These are phyloP conservation scores for Galaxea fascicularis DNA, from an alignment of 92 coral and sea anemone species.

Conservation along the genomic window DNA sequence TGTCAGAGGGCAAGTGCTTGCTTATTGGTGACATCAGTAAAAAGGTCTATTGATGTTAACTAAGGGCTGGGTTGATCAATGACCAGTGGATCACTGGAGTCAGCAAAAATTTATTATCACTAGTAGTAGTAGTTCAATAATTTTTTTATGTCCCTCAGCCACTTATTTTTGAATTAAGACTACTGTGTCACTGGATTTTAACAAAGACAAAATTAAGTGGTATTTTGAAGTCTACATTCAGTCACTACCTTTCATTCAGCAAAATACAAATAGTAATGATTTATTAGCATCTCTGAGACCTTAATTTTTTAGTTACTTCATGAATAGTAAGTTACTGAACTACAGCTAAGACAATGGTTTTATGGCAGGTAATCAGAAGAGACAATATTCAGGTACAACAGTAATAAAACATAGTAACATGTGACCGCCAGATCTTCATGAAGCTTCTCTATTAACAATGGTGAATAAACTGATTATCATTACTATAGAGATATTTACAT, in stretches of 20 bases:
- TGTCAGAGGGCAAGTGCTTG: too few species aligned
- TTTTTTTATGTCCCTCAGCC: too few species aligned
- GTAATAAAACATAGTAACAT: slow-evolving; percentile 7
- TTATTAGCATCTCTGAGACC: slow-evolving; percentile 5
- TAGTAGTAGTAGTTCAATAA: too few species aligned
- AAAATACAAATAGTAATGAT: slow-evolving; percentile 5
- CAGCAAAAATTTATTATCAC: too few species aligned
- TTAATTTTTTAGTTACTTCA: neutral
- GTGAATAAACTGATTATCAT: slow-evolving; percentile 1
- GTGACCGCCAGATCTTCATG: neutral
- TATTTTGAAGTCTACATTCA: slow-evolving; percentile 5
- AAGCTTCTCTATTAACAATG: slow-evolving; percentile 6
- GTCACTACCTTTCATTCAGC: slow-evolving; percentile 20
- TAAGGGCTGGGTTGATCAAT: too few species aligned
- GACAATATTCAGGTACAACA: slow-evolving; percentile 10
- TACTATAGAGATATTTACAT: slow-evolving; percentile 1
- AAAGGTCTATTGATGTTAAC: too few species aligned
- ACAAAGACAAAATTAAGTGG: slow-evolving; percentile 11
- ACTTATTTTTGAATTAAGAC: neutral
- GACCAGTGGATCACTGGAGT: too few species aligned
- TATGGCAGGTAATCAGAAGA: neutral
- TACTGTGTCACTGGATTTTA: slow-evolving; percentile 15
- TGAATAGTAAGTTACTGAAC: slow-evolving; percentile 11
- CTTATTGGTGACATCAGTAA: too few species aligned
- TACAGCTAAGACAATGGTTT: slow-evolving; percentile 17